These are phyloP conservation scores for Prosopocoilus inquinatus DNA, from an alignment of 2,888 invertebrate genomes.

Conservation along the genomic window DNA sequence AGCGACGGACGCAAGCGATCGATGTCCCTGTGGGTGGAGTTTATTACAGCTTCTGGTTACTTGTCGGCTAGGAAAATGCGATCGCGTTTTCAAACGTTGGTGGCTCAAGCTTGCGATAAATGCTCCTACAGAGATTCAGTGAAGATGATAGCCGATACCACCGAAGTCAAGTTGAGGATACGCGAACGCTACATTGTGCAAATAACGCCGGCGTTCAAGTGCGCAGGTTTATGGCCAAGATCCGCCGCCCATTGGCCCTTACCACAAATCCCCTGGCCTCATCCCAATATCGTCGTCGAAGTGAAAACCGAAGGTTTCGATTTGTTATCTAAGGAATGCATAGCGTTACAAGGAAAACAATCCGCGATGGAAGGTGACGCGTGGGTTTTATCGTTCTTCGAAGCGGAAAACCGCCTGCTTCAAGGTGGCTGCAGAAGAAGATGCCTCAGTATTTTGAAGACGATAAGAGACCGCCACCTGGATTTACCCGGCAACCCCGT, in stretches of 20 bases:
- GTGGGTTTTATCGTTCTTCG: slow-evolving; percentile 88
- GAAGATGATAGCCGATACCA: slow-evolving; percentile 91
- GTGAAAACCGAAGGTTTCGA: slow-evolving; percentile 95
- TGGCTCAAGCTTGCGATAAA: slow-evolving; percentile 89
- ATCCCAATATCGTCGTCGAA: slow-evolving; percentile 85
- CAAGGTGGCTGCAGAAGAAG: slow-evolving; percentile 84
- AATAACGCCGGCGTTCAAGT: slow-evolving; percentile 93
- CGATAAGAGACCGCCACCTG: slow-evolving; percentile 84
- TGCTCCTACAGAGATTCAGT: slow-evolving; percentile 89
- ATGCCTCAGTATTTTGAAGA: slow-evolving; percentile 85
- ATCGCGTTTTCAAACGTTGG: slow-evolving; percentile 86
- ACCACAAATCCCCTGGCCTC: slow-evolving; percentile 89
- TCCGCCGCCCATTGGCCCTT: slow-evolving; percentile 94
- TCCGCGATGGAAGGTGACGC: slow-evolving; percentile 94
- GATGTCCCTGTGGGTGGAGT: slow-evolving; percentile 97
- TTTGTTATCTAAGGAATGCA: slow-evolving; percentile 82
- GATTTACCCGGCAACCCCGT: slow-evolving; percentile 87
- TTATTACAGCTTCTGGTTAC: slow-evolving; percentile 95
- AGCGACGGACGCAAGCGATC: slow-evolving; percentile 94
- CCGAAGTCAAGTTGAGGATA: slow-evolving; percentile 85
- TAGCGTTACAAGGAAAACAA: slow-evolving; percentile 78
- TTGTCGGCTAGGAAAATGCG: slow-evolving; percentile 91
- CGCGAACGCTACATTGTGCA: slow-evolving; percentile 89
- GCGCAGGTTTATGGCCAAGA: slow-evolving; percentile 91
- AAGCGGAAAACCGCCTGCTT: slow-evolving; percentile 86